Conservation (phyloP, 2,113 vertebrate species). For the Patagioenas fasciata region DNA sequence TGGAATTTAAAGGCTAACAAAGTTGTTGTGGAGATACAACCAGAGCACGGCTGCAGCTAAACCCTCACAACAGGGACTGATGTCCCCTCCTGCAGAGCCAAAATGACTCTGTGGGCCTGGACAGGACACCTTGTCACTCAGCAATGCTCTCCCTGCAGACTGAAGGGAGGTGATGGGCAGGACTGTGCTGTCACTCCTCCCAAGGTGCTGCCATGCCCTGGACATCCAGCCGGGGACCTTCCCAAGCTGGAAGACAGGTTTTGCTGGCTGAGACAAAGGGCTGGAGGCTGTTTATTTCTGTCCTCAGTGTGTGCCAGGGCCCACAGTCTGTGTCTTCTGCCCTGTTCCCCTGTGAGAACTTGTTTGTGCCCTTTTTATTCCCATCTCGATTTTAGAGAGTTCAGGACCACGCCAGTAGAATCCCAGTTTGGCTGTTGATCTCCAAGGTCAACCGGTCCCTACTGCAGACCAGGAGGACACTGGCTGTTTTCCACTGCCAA, state of each 20-base stretch:
- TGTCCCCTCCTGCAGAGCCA: neutral
- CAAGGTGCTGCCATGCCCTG: neutral
- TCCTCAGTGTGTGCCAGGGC: neutral
- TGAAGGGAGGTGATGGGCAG: neutral
- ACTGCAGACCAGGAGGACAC: neutral
- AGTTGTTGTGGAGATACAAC: fast-evolving
- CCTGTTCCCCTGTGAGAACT: neutral
- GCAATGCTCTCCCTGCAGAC: neutral
- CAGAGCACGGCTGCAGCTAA: neutral
- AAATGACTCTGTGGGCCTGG: neutral
- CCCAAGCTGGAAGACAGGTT: neutral
- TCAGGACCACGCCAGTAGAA: neutral
- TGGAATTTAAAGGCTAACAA: neutral
- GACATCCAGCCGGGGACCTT: neutral
- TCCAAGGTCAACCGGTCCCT: neutral
- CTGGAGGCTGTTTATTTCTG: neutral
- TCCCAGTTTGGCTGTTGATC: neutral
- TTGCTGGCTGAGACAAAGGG: neutral
- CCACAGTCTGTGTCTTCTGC: neutral
- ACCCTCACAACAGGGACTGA: neutral
- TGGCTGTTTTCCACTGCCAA: neutral
- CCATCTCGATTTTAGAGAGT: neutral
- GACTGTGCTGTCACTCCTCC: neutral
- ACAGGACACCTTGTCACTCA: neutral
- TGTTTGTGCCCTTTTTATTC: neutral